Conservation (phyloP, 2,113 vertebrate species). For the Sceloporus undulatus region DNA sequence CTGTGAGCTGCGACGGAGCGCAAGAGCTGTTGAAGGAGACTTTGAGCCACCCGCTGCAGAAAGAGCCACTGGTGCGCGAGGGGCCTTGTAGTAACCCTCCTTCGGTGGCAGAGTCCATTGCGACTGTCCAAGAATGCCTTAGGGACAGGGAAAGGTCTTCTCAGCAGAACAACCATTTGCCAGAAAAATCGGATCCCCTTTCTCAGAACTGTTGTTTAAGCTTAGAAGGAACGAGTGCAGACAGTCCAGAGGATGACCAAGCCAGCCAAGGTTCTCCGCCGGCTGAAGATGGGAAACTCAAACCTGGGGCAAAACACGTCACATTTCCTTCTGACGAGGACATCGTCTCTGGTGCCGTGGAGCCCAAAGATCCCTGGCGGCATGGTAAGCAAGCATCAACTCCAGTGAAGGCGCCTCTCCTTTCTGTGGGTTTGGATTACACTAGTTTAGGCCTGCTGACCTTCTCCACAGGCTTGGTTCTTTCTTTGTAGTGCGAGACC, state of each 20-base stretch:
- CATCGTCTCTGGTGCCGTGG: slow-evolving; percentile 92
- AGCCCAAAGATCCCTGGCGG: slow-evolving; percentile 95
- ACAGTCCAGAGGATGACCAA: neutral
- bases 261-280: slow-evolving; percentile 30
- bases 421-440: neutral
- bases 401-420: neutral
- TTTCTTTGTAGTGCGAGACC: neutral
- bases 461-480: neutral
- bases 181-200: neutral
- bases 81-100: neutral
- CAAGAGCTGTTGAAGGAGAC: neutral
- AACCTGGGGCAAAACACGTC: slow-evolving; percentile 86
- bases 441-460: neutral
- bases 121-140: neutral
- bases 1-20: neutral
- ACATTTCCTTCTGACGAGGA: slow-evolving; percentile 91
- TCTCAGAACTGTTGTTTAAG: slow-evolving; percentile 12
- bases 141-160: neutral
- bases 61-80: neutral
- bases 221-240: neutral
- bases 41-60: neutral
- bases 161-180: neutral
- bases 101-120: neutral
- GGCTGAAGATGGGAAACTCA: slow-evolving; percentile 78
- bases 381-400: slow-evolving; percentile 81